Evolutionary conservation across 64 coral and sea anemone species (phyloP), one percentile per base, ranked within the genome.

Genomic region (Catalaphyllia jardinei): DNA sequence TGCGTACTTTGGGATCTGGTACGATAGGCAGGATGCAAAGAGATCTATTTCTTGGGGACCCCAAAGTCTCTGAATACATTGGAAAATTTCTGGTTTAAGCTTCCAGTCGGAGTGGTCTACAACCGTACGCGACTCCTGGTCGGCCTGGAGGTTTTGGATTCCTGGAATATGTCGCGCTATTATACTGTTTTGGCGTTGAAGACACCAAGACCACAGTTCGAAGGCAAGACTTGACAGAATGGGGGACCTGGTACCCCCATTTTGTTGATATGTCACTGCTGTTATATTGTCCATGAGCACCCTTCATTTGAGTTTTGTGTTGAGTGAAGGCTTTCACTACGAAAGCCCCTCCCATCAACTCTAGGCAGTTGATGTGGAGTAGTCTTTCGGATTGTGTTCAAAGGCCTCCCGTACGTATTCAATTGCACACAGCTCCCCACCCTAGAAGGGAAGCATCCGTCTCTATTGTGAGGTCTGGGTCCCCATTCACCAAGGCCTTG

Each of bases 221-320:
- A 86, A 69, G 1, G 83, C 83, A n/a, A 49, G 39, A 52, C 19
- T 62, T 25, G n/a, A n/a, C 9, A 91, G 78, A 31, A 46, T 29
- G 16, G 29, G 46, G 28, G 83, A 86, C 16, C 35, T 65, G 27
- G 83, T 86, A 14, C 83, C 83, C 61, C 83, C 83, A 69, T 86
- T 25, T 86, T 86, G 83, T 86, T 86, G 29, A 86, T 71, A 19
- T 86, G 79, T 28, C 0, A 83, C 29, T 1, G 87, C 87, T 39
- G 89, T 74, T n/a, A 79, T 57, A 71, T 86, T 25, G 10, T 72
- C 65, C 60, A 52, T 65, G 1, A 69, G 60, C 10, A 71, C 6
- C 64, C 16, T 15, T 71, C 29, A 67, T n/a, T n/a, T 51, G 17
- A 50, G 31, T 50, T 69, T 86, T 65, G 63, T 50, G n/a, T 72